Percentiles rank a stretch among this genome's conserved stretches.
Evolutionary conservation across 2,888 invertebrate genomes (phyloP).

Genomic region (Drosophila phalerata): DNA sequence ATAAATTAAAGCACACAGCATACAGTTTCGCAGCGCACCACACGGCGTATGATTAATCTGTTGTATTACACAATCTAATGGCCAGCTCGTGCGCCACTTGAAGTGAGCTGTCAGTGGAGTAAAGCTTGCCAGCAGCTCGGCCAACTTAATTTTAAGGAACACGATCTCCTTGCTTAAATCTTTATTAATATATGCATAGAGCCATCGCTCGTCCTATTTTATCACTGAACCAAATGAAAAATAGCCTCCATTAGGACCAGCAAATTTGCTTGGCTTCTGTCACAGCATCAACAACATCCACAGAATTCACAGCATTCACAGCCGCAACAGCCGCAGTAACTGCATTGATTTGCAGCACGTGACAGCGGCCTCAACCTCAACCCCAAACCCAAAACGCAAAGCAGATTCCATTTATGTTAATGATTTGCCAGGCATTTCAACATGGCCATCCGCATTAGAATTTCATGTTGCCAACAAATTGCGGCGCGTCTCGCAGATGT

Average conservation of each 20-base stretch:
- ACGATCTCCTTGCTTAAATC: conserved; percentile 59
- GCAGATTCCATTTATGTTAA: conserved; percentile 74
- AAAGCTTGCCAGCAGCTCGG: conserved; percentile 20
- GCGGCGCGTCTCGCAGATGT: conserved; percentile 26
- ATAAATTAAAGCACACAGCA: conserved; percentile 59
- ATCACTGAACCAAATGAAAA: conserved; percentile 54
- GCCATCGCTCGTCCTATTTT: conserved; percentile 36
- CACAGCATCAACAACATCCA: conserved; percentile 7
- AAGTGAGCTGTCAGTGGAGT: conserved; percentile 56
- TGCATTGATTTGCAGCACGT: conserved; percentile 72
- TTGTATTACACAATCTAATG: conserved; percentile 74
- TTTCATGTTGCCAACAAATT: conserved; percentile 47
- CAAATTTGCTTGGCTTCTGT: conserved; percentile 63
- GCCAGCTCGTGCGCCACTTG: conserved; percentile 66
- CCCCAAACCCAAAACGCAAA: conserved; percentile 3
- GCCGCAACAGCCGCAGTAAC: conserved; percentile 29
- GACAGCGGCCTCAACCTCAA: conserved; percentile 8
- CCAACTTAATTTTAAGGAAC: conserved; percentile 62
- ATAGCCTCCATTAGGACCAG: conserved; percentile 63
- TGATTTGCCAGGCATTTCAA: conserved; percentile 48
- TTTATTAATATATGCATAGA: conserved; percentile 77
- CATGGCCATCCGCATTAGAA: conserved; percentile 52
- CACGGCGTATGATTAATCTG: conserved; percentile 76
- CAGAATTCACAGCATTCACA: neutral
- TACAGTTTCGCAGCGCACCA: conserved; percentile 13